Conservation (phyloP, 2,797 vertebrate genomes). For the Pangasius macronema region DNA sequence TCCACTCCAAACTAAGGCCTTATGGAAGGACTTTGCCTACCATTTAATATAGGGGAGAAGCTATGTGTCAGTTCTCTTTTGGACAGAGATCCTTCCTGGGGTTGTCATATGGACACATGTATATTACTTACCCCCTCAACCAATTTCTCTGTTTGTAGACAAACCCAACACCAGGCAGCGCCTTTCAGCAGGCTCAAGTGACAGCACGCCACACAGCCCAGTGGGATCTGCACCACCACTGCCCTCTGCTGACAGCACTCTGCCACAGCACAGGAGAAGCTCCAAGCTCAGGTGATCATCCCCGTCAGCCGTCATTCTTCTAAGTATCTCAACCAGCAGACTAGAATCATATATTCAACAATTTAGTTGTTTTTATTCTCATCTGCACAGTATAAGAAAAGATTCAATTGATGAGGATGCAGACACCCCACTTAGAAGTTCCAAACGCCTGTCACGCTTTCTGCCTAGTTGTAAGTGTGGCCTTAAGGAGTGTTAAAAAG, state of each 20-base stretch:
- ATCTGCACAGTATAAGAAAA: conserved; percentile 71
- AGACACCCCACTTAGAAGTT: conserved; percentile 57
- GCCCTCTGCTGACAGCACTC: conserved; percentile 68
- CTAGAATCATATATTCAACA: not conserved
- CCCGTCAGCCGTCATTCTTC: not conserved
- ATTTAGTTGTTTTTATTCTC: conserved; percentile 10
- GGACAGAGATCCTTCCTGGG: conserved; percentile 26
- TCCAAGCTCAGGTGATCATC: conserved; percentile 71
- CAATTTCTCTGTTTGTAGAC: conserved; percentile 59
- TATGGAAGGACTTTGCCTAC: conserved; percentile 27
- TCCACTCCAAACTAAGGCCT: not conserved
- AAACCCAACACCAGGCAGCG: conserved; percentile 71
- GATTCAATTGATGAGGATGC: conserved; percentile 75
- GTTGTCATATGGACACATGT: conserved; percentile 43
- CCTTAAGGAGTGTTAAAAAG: not conserved
- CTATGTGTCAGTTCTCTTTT: not conserved
- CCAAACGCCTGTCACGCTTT: conserved; percentile 84
- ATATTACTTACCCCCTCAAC: conserved; percentile 30
- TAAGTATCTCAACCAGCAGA: not conserved
- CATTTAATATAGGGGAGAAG: not conserved
- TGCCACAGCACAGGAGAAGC: conserved; percentile 71
- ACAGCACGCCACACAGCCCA: conserved; percentile 74
- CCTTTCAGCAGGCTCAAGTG: conserved; percentile 70
- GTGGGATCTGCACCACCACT: conserved; percentile 66
- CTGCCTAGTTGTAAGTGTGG: conserved; percentile 82